Conservation (phyloP, 2,888 invertebrate species). For the Zygothrica quintamaculata region DNA sequence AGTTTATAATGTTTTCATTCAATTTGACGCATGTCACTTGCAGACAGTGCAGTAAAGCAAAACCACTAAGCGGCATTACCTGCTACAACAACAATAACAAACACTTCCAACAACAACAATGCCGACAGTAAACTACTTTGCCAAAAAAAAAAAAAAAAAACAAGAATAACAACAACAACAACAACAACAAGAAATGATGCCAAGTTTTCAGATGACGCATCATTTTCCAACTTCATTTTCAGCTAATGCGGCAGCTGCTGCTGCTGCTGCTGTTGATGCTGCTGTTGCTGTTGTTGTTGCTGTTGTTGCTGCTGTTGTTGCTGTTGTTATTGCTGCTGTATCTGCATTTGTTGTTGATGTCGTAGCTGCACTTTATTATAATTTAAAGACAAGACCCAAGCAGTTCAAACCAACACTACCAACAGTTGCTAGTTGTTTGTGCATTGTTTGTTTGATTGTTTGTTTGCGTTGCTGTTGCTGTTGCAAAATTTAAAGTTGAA, state of each 20-base stretch:
- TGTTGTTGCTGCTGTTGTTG: conserved; percentile 1
- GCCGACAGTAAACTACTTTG: conserved; percentile 25
- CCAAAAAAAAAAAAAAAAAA: conserved; percentile 20
- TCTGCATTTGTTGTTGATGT: conserved; percentile 1
- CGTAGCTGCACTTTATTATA: conserved; percentile 58
- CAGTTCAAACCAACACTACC: background rate
- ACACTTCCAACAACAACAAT: conserved; percentile 21
- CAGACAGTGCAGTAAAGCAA: conserved; percentile 21
- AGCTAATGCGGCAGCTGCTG: conserved; percentile 54
- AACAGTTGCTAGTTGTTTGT: conserved; percentile 8
- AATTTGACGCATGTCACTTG: conserved; percentile 57
- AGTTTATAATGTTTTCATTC: conserved; percentile 56
- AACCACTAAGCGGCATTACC: conserved; percentile 33
- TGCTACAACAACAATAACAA: conserved; percentile 19
- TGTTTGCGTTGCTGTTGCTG: conserved; percentile 28
- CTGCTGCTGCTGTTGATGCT: conserved; percentile 5
- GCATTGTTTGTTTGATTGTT: conserved; percentile 27
- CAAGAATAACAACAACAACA: too few relatives aligned
- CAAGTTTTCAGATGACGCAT: conserved; percentile 58
- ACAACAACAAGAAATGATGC: too few relatives aligned
- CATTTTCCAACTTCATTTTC: conserved; percentile 59
- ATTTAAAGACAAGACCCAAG: conserved; percentile 46
- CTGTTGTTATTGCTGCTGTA: conserved; percentile 6
- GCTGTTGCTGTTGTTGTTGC: conserved; percentile 2
- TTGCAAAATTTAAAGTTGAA: conserved; percentile 64